Evolutionary conservation across 2,113 vertebrate species (phyloP).

Genomic region (Protomyctophum bolini): DNA sequence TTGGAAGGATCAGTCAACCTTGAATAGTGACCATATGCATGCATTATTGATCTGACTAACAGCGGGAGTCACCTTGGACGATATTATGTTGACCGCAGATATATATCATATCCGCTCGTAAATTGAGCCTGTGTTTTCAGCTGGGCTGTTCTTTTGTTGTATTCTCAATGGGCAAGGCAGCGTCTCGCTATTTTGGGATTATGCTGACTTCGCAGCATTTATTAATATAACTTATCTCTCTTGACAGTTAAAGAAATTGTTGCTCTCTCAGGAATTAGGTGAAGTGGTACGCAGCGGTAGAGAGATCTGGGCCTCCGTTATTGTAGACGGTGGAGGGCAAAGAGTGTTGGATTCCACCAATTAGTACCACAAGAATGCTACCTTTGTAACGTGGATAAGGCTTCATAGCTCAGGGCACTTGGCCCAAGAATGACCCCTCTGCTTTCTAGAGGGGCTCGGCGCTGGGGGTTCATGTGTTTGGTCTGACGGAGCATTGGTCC

Average conservation of each 20-base stretch:
- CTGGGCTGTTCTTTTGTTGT: constrained; percentile 17
- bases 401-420: constrained; percentile 38
- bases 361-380: constrained; percentile 52
- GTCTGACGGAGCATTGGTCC: too few species aligned
- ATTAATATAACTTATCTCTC: too few species aligned
- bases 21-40: neutral
- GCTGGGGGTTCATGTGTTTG: too few species aligned
- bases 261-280: neutral
- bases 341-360: neutral
- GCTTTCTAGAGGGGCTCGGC: too few species aligned
- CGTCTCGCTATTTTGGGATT: neutral
- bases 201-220: neutral
- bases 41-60: neutral
- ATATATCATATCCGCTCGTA: constrained; percentile 15
- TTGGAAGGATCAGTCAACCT: neutral
- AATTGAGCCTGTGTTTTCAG: constrained; percentile 12
- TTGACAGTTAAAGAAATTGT: neutral
- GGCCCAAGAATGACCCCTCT: constrained; percentile 41
- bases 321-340: neutral
- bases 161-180: neutral
- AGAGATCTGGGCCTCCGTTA: constrained; percentile 9
- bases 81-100: constrained; percentile 8
- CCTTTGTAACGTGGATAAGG: constrained; percentile 47
- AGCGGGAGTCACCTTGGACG: constrained; percentile 12
- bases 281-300: neutral